Percentiles rank a stretch among this genome's conserved stretches.
Conservation (phyloP, 2,888 invertebrate genomes). For the Heliconius cydno region DNA sequence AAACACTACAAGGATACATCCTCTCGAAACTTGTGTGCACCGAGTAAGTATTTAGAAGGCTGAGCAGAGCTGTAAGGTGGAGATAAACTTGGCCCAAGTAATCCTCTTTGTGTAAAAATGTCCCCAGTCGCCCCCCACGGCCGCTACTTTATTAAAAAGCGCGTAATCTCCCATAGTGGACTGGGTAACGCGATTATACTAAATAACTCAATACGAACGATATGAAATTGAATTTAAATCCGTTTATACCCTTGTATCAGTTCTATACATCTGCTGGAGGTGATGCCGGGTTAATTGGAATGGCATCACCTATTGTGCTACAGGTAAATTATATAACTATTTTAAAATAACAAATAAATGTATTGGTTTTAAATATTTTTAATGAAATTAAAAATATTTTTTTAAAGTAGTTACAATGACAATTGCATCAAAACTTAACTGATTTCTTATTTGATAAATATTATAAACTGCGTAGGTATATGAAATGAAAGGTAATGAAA, state of each 20-base stretch:
- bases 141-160: constrained; percentile 81
- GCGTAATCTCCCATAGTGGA: constrained; percentile 81
- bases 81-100: constrained; percentile 81
- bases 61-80: constrained; percentile 81
- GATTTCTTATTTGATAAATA: background rate
- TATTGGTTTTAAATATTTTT: background rate
- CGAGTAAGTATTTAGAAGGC: constrained; percentile 76
- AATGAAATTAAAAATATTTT: background rate
- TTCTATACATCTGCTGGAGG: constrained; percentile 32
- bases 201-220: constrained; percentile 79
- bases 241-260: constrained; percentile 58
- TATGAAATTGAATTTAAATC: constrained; percentile 77
- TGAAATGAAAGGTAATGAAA: too few relatives aligned
- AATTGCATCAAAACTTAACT: background rate
- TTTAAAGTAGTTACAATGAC: background rate
- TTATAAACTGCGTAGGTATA: background rate
- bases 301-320: constrained; percentile 20
- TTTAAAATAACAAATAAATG: background rate
- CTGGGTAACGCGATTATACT: constrained; percentile 81
- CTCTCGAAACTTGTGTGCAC: constrained; percentile 69
- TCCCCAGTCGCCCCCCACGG: constrained; percentile 76
- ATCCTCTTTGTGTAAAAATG: constrained; percentile 83
- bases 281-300: constrained; percentile 33
- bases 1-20: constrained; percentile 25
- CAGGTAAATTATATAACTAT: background rate